Evolutionary conservation across 2,888 invertebrate genomes (phyloP).

Genomic region (Allacma fusca): DNA sequence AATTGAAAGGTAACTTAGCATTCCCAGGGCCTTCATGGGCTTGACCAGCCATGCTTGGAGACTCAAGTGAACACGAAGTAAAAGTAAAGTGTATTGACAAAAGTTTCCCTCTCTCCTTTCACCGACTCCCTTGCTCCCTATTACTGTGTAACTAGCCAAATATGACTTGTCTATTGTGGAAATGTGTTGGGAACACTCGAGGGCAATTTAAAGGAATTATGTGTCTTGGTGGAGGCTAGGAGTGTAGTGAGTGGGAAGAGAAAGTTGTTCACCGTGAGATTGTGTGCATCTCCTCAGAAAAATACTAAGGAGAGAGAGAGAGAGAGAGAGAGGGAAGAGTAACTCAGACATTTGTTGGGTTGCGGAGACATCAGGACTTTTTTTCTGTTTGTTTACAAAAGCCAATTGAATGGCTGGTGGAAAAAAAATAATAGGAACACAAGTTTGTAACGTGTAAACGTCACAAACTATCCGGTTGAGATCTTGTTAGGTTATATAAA

Average conservation of each 20-base stretch:
- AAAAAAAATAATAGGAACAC: neutral
- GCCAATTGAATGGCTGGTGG: neutral
- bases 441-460: conserved; percentile 8
- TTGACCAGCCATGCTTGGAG: neutral
- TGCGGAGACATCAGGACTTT: neutral
- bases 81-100: too few species aligned
- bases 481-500: too few species aligned
- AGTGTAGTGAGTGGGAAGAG: neutral
- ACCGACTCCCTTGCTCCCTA: neutral
- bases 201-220: conserved; percentile 15
- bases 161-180: neutral
- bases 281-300: too few species aligned
- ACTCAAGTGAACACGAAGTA: conserved; percentile 8
- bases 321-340: neutral
- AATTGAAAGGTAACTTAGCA: neutral
- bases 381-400: too few species aligned
- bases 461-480: neutral
- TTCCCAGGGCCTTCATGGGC: too few species aligned
- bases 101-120: neutral
- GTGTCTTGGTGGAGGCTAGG: neutral
- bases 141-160: neutral
- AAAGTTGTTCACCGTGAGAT: neutral
- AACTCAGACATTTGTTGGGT: neutral
- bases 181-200: conserved; percentile 27
- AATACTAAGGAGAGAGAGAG: neutral